phyloP scores from a whole-genome alignment of 2,797 vertebrate species.

The Oreortyx pictus region DNA sequence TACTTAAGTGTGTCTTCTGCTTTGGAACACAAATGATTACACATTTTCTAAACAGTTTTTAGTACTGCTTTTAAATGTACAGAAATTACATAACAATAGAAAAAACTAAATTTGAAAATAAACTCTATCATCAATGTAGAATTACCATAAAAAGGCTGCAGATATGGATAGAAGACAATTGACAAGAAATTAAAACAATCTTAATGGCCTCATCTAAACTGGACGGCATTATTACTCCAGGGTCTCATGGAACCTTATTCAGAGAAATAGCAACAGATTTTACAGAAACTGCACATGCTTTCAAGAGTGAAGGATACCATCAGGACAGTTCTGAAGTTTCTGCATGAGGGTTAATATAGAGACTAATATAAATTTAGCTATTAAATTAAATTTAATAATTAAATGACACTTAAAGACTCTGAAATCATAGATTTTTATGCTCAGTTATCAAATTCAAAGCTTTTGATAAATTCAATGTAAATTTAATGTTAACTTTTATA shows the following conservation, averaged over 20 bases:
- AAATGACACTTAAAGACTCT: neutral
- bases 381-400: neutral
- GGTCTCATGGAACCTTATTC: neutral
- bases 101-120: neutral
- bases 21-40: constrained; percentile 17
- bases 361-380: neutral
- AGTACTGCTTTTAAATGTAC: neutral
- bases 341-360: neutral
- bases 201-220: neutral
- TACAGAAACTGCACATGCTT: neutral
- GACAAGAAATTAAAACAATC: neutral
- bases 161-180: neutral
- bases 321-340: neutral
- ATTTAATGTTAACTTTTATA: neutral
- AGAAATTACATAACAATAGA: neutral
- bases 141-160: neutral
- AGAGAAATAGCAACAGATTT: neutral
- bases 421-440: neutral
- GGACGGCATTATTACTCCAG: neutral
- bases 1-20: neutral
- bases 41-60: neutral
- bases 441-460: neutral
- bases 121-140: neutral
- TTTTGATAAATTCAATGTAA: neutral
- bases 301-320: neutral